Percentiles rank a stretch among this genome's conserved stretches.
These are phyloP conservation scores for Porites lutea DNA, from an alignment of 64 coral and sea anemone genomes.

Conservation along the genomic window DNA sequence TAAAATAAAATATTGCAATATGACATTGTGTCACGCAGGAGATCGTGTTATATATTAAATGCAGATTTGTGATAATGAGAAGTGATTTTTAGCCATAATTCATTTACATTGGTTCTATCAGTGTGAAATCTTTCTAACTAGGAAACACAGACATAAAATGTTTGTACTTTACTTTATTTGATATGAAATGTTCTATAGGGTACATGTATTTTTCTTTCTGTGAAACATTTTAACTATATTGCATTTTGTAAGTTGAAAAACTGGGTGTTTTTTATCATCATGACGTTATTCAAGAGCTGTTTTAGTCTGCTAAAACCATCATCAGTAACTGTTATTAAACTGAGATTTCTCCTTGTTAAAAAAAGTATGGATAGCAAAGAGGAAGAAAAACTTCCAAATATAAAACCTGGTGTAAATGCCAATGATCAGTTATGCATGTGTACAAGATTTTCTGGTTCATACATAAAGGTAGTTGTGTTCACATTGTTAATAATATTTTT, in stretches of 20 bases:
- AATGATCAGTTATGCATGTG: too few species aligned
- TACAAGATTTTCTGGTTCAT: too few species aligned
- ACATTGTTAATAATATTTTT: neutral
- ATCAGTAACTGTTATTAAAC: neutral
- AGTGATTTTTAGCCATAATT: neutral
- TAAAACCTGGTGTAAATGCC: too few species aligned
- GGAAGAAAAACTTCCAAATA: too few species aligned
- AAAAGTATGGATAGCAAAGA: too few species aligned
- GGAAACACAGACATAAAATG: too few species aligned
- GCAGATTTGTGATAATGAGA: neutral
- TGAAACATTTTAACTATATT: neutral
- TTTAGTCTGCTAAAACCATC: neutral
- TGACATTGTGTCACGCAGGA: neutral
- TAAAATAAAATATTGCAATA: neutral
- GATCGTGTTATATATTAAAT: constrained; percentile 41
- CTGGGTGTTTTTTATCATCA: neutral
- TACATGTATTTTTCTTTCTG: too few species aligned
- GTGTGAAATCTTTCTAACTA: too few species aligned
- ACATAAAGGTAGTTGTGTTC: neutral
- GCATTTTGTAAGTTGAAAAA: neutral
- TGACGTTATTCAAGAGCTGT: neutral
- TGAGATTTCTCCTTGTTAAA: too few species aligned
- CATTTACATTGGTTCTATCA: too few species aligned
- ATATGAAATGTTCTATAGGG: too few species aligned
- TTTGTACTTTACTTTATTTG: too few species aligned